A percentile compares a stretch with the other conserved stretches of the same genome.
These are phyloP conservation scores for Calyptommatus sinebrachiatus DNA, from an alignment of 2,113 vertebrate genomes.

Conservation along the genomic window DNA sequence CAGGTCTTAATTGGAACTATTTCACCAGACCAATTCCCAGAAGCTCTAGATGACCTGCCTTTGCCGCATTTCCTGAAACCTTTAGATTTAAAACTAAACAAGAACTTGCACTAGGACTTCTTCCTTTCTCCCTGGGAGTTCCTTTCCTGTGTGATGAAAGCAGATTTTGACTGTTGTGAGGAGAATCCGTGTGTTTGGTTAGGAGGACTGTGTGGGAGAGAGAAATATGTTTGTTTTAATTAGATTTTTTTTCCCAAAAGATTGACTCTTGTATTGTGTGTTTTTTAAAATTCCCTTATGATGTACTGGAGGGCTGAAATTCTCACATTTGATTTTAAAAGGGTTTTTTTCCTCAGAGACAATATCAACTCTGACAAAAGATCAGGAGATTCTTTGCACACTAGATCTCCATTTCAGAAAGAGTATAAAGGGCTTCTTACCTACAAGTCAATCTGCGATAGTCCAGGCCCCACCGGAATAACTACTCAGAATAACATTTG, in stretches of 20 bases:
- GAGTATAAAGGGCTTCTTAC: no score
- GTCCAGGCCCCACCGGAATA: no score
- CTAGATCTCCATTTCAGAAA: no score
- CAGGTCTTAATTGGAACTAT: slow-evolving; percentile 83
- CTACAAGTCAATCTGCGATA: no score
- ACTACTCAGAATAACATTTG: no score
- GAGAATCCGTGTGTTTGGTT: slow-evolving; percentile 11
- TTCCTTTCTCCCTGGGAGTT: background rate
- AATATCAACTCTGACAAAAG: no score
- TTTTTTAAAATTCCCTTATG: slow-evolving; percentile 54
- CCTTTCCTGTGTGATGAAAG: slow-evolving; percentile 37
- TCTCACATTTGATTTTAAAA: slow-evolving; percentile 37
- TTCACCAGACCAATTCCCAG: slow-evolving; percentile 75
- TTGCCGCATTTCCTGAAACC: slow-evolving; percentile 86
- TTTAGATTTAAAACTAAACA: slow-evolving; percentile 77
- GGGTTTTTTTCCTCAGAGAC: no score
- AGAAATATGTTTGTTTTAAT: slow-evolving; percentile 49
- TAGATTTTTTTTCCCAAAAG: slow-evolving; percentile 54
- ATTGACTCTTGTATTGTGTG: slow-evolving; percentile 61
- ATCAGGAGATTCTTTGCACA: no score
- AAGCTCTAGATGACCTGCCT: slow-evolving; percentile 78
- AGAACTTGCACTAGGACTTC: slow-evolving; percentile 12
- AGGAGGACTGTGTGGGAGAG: slow-evolving; percentile 24
- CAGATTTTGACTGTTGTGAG: slow-evolving; percentile 21
- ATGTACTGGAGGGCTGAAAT: slow-evolving; percentile 21